Evolutionary conservation across 2,888 invertebrate genomes (phyloP).

Genomic region (Nymphalis polychloros): DNA sequence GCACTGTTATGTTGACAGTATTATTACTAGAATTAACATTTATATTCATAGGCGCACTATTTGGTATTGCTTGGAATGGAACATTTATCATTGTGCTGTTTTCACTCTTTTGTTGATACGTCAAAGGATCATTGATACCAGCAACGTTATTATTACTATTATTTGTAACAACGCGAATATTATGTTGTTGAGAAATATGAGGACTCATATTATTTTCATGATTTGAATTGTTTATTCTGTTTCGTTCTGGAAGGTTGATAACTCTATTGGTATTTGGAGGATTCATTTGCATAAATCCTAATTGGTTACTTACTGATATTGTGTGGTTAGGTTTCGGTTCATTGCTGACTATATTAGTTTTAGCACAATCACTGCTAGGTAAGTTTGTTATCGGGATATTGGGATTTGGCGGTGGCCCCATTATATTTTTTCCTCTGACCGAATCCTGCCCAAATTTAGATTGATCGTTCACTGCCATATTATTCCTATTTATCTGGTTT

Average conservation of each 20-base stretch:
- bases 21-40: slow-evolving; percentile 78
- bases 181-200: slow-evolving; percentile 74
- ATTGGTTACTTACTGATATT: slow-evolving; percentile 72
- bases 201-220: slow-evolving; percentile 67
- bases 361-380: slow-evolving; percentile 65
- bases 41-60: slow-evolving; percentile 78
- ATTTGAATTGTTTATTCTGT: slow-evolving; percentile 62
- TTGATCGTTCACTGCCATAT: slow-evolving; percentile 61
- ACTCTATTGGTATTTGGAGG: slow-evolving; percentile 71
- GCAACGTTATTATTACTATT: slow-evolving; percentile 62
- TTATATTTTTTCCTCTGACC: slow-evolving; percentile 70
- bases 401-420: slow-evolving; percentile 63
- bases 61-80: slow-evolving; percentile 77
- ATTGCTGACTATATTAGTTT: slow-evolving; percentile 64
- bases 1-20: slow-evolving; percentile 76
- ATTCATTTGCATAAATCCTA: slow-evolving; percentile 77
- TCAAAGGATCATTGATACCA: slow-evolving; percentile 62
- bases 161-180: slow-evolving; percentile 75
- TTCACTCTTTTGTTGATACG: slow-evolving; percentile 73
- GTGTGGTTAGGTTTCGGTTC: slow-evolving; percentile 68
- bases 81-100: slow-evolving; percentile 77
- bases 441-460: slow-evolving; percentile 69
- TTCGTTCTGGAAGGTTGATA: slow-evolving; percentile 75
- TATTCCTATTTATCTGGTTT: slow-evolving; percentile 62
- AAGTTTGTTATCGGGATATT: slow-evolving; percentile 52